Percentiles rank a stretch among this genome's conserved stretches.
Evolutionary conservation across 2,113 vertebrate species (phyloP).

Genomic region (Calyptomena viridis): DNA sequence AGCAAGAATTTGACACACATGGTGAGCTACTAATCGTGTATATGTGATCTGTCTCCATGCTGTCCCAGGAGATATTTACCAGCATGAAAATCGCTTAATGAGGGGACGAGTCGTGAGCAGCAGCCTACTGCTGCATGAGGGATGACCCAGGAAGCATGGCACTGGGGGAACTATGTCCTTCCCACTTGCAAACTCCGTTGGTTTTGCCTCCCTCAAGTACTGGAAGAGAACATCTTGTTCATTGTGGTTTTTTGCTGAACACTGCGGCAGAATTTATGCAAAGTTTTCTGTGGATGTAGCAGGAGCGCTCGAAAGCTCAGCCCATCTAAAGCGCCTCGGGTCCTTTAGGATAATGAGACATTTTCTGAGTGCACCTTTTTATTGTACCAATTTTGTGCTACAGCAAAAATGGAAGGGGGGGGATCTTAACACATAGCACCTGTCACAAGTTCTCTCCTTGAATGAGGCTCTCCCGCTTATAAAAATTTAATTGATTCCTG

Average conservation of each 20-base stretch:
- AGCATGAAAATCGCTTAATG: slow-evolving; percentile 17
- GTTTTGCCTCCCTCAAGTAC: not conserved
- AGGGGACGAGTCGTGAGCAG: not conserved
- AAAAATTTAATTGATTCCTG: slow-evolving; percentile 51
- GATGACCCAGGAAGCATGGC: not conserved
- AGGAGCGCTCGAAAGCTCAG: not conserved
- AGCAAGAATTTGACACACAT: slow-evolving; percentile 25
- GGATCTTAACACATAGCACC: slow-evolving; percentile 52
- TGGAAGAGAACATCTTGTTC: not conserved
- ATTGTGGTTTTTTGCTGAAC: not conserved
- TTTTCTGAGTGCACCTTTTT: slow-evolving; percentile 63
- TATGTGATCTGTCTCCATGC: not conserved
- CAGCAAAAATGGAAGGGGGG: not conserved
- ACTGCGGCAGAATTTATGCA: not conserved
- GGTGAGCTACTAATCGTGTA: not conserved
- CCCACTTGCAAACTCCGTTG: rapidly evolving
- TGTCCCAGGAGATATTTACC: not conserved
- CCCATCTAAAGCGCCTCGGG: slow-evolving; percentile 16
- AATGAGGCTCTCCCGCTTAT: slow-evolving; percentile 34
- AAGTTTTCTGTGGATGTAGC: not conserved
- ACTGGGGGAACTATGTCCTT: not conserved
- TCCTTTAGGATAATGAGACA: slow-evolving; percentile 46
- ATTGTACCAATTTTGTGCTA: slow-evolving; percentile 49
- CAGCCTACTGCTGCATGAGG: not conserved
- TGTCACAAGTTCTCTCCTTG: slow-evolving; percentile 50